Percentiles rank a stretch among this genome's conserved stretches.
Conservation (phyloP, 2,797 vertebrate genomes). For the Holocentrus rufus region DNA sequence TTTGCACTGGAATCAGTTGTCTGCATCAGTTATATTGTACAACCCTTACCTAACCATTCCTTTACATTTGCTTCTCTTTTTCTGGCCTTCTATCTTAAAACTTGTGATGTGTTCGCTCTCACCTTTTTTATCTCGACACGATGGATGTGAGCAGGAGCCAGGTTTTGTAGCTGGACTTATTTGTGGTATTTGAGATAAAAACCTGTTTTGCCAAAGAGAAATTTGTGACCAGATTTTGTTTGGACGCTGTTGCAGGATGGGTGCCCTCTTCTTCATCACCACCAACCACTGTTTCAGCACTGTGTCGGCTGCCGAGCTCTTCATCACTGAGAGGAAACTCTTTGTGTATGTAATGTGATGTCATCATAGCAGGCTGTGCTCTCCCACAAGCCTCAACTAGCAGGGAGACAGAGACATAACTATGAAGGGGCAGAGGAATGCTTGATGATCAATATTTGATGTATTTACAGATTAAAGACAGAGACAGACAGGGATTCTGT, state of each 20-base stretch:
- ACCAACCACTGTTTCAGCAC: constrained; percentile 95
- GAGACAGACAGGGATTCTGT: background rate
- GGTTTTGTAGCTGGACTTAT: no score
- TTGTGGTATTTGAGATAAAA: no score
- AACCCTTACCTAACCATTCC: no score
- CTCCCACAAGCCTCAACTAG: background rate
- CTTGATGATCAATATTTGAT: background rate
- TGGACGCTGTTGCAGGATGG: constrained; percentile 79
- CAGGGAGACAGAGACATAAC: background rate
- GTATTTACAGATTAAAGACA: background rate
- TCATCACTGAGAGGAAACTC: constrained; percentile 90
- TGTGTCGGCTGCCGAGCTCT: constrained; percentile 89
- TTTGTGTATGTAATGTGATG: constrained; percentile 85
- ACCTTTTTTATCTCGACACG: background rate
- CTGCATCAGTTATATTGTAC: no score
- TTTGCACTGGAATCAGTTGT: no score
- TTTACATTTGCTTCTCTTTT: no score
- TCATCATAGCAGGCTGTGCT: background rate
- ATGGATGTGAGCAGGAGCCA: no score
- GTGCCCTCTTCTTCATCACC: constrained; percentile 92
- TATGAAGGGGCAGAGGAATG: background rate
- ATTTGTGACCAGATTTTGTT: constrained; percentile 7
- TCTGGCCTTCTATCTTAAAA: no score
- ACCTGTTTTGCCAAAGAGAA: background rate
- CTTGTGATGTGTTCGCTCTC: no score